Evolutionary conservation across 2,113 vertebrate species (phyloP).

Genomic region (Mesoclemmys tuberculata): DNA sequence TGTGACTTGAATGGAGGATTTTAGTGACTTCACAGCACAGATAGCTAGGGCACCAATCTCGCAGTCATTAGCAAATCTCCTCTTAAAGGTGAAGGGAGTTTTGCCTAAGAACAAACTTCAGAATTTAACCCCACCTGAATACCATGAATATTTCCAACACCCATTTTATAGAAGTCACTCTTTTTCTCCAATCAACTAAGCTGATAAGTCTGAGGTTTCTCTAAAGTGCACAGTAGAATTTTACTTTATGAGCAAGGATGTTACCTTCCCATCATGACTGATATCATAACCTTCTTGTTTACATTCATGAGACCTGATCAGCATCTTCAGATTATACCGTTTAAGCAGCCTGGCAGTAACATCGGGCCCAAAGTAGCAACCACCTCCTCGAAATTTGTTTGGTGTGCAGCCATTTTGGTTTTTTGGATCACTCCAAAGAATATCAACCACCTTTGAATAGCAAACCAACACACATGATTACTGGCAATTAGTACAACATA

Average conservation of each 20-base stretch:
- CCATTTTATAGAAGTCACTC: not conserved
- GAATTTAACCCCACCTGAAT: not conserved
- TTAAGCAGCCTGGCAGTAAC: conserved; percentile 85
- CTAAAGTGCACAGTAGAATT: conserved; percentile 6
- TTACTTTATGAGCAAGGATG: not conserved
- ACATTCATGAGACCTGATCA: conserved; percentile 96
- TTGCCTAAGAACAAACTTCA: not conserved
- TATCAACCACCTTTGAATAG: conserved; percentile 85
- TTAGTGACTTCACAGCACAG: not conserved
- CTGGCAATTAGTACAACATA: not conserved
- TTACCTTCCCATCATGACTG: conserved; percentile 91
- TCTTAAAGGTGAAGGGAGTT: not conserved
- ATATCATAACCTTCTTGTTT: conserved; percentile 95
- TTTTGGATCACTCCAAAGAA: conserved; percentile 97
- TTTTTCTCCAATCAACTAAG: not conserved
- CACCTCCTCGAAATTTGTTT: conserved; percentile 91
- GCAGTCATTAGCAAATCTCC: not conserved
- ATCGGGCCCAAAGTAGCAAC: conserved; percentile 96
- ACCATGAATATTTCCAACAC: not conserved
- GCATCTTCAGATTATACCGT: conserved; percentile 87
- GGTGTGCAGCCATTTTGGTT: conserved; percentile 87
- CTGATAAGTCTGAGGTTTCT: not conserved
- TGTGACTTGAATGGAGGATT: not conserved
- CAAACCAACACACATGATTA: conserved; percentile 35
- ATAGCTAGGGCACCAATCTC: not conserved